These are phyloP conservation scores for Spongilla lacustris DNA, from an alignment of 37 sponge, comb jelly and placozoan species.

Conservation along the genomic window DNA sequence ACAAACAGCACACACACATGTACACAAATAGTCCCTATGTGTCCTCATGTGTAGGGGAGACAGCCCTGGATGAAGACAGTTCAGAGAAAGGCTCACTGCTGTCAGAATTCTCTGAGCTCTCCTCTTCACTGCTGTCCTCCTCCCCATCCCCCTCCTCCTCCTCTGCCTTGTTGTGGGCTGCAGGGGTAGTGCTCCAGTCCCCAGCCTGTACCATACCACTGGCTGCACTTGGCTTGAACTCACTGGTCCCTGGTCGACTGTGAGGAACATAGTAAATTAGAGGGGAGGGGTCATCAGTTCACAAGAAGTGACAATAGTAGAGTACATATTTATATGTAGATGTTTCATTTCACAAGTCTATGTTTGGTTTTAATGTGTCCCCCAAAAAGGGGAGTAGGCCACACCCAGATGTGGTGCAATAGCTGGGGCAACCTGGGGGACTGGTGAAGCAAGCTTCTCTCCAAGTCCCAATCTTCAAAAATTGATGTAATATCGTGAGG, in stretches of 20 bases:
- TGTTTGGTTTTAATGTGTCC: too few species aligned
- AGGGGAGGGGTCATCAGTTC: too few species aligned
- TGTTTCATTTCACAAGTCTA: too few species aligned
- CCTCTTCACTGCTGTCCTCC: constrained; percentile 1
- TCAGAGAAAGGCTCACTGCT: neutral
- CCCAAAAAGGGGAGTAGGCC: too few species aligned
- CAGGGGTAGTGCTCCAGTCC: neutral
- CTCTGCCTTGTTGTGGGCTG: neutral
- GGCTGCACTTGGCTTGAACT: constrained; percentile 11
- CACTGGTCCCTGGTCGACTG: constrained; percentile 56
- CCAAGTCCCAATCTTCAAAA: too few species aligned
- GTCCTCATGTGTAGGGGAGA: neutral
- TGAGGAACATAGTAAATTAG: too few species aligned
- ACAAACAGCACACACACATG: neutral
- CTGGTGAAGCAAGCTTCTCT: too few species aligned
- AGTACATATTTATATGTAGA: neutral
- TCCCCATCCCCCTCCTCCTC: neutral
- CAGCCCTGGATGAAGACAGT: neutral
- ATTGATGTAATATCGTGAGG: too few species aligned
- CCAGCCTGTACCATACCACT: neutral
- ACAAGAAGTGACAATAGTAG: neutral
- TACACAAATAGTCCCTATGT: neutral
- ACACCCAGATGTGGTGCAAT: too few species aligned
- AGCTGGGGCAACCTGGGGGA: too few species aligned
- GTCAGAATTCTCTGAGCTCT: neutral